Conservation (phyloP, 2,113 vertebrate species). For the Acanthisitta chloris region DNA sequence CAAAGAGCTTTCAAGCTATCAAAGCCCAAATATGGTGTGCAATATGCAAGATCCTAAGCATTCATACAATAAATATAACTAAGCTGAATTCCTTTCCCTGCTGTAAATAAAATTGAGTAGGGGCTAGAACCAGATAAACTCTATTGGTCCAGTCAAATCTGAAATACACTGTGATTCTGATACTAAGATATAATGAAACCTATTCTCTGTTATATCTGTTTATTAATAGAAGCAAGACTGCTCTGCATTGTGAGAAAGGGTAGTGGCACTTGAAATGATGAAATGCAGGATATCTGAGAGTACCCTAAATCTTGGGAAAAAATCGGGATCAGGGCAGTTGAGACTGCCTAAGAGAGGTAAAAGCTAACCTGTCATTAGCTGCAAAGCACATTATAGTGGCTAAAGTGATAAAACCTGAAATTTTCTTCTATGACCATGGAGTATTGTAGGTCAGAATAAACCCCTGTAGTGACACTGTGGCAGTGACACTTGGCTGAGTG, state of each 20-base stretch:
- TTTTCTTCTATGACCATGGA: background rate
- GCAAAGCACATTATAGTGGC: background rate
- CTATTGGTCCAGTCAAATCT: background rate
- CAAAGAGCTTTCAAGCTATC: background rate
- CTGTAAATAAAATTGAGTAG: background rate
- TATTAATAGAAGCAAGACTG: background rate
- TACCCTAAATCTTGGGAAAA: background rate
- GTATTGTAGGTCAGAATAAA: background rate
- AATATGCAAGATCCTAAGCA: background rate
- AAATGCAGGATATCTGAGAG: background rate
- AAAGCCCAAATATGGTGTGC: background rate
- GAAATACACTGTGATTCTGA: background rate
- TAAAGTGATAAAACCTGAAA: background rate
- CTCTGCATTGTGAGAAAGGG: background rate
- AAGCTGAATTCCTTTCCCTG: background rate
- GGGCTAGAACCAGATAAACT: background rate
- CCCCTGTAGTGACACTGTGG: background rate
- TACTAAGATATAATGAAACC: background rate
- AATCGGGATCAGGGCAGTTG: background rate
- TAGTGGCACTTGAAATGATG: background rate
- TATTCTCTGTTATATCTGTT: background rate
- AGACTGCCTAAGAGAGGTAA: background rate
- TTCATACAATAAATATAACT: background rate
- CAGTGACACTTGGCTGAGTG: background rate
- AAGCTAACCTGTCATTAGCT: background rate